Evolutionary conservation across 2,888 invertebrate genomes (phyloP).

Genomic region (Cosmopolites sordidus): DNA sequence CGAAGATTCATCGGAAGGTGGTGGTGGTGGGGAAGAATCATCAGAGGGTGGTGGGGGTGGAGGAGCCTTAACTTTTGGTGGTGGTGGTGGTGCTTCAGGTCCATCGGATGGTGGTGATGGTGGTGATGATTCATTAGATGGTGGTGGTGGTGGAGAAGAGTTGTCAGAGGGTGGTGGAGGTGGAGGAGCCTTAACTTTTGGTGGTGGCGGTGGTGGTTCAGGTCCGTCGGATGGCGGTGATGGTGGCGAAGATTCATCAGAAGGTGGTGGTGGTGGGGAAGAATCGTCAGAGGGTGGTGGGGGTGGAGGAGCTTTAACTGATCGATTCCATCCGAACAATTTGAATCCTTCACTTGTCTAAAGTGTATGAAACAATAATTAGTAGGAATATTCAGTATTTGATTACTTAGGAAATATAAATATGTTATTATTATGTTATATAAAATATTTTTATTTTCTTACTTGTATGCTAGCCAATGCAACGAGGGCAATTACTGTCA

Average conservation of each 20-base stretch:
- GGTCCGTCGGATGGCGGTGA: conserved; percentile 3
- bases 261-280: conserved; percentile 4
- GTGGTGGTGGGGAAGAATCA: neutral
- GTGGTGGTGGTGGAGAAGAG: neutral
- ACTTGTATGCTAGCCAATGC: neutral
- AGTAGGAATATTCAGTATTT: no score
- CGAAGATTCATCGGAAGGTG: conserved; percentile 1
- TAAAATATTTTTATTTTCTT: neutral
- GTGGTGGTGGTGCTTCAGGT: no score
- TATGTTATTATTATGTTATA: no score
- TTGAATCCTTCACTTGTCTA: neutral
- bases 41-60: neutral
- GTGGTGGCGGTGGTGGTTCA: conserved; percentile 2
- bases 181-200: neutral
- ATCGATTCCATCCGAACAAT: neutral
- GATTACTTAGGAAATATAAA: no score
- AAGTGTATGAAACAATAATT: neutral
- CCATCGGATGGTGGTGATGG: neutral
- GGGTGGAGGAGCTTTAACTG: neutral
- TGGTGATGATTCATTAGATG: conserved; percentile 2
- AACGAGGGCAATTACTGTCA: conserved; percentile 2
- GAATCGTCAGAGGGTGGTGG: conserved; percentile 3
- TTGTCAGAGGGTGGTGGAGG: conserved; percentile 2
- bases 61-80: no score
- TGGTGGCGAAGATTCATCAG: neutral